Conservation (phyloP, 2,113 vertebrate genomes). For the Colossoma macropomum region DNA sequence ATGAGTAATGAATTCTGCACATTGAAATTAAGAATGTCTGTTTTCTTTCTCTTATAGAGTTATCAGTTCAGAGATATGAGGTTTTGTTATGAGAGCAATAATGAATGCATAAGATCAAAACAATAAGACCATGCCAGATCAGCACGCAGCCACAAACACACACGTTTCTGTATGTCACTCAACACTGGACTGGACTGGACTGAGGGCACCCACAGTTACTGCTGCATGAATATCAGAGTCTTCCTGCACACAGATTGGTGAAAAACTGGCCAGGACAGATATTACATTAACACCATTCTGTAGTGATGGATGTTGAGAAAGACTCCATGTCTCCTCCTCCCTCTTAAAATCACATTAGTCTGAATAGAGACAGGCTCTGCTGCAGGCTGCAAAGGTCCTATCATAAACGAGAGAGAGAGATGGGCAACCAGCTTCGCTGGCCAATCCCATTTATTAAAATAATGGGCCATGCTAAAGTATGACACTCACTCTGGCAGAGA, state of each 20-base stretch:
- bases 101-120: too few relatives aligned
- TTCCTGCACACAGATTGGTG: not conserved
- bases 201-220: not conserved
- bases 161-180: not conserved
- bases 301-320: not conserved
- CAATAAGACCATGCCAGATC: not conserved
- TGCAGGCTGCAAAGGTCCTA: conserved; percentile 14
- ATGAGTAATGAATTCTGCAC: too few relatives aligned
- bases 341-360: conserved; percentile 37
- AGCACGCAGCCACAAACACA: not conserved
- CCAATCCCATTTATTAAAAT: conserved; percentile 54
- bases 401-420: conserved; percentile 20
- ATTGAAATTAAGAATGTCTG: too few relatives aligned
- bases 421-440: not conserved
- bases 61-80: too few relatives aligned
- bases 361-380: conserved; percentile 24
- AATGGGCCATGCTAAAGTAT: conserved; percentile 36
- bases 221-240: not conserved
- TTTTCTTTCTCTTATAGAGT: too few relatives aligned
- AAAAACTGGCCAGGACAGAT: not conserved
- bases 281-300: not conserved
- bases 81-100: too few relatives aligned
- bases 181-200: not conserved
- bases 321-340: not conserved
- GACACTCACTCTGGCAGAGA: conserved; percentile 20